Base-by-base conservation (phyloP, 1,140 invertebrate species). In the Drosophila neocordata region DNA sequence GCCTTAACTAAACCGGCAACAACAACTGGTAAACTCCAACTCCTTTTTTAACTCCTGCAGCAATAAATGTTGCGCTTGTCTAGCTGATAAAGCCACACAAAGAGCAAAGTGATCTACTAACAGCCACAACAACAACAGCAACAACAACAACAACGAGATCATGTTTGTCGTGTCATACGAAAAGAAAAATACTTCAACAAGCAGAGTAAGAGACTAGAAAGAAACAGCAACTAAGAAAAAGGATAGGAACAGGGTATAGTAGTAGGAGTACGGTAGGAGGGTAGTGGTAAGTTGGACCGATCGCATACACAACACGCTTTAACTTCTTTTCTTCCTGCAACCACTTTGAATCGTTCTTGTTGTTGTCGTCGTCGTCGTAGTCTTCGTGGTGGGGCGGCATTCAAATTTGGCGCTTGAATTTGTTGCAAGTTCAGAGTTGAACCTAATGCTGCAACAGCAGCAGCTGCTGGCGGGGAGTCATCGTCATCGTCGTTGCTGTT, bases 81-180 rank as follows among this genome's bases (percentile, higher is more conserved):
- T 72, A 75, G 84, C 83, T 88, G 83, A 88, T 88, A 88, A 88
- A 88, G 83, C 83, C 83, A 88, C 83, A 89, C 87, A 89, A 87
- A 87, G 72, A 75, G 85, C 81, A 72, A 75, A 89, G 87, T 90
- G 78, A 89, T 85, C 85, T 89, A 89, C 88, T 89, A 90, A 90
- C 88, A 90, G 83, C 70, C 75, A 79, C 85, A 81, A 69, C 78
- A 87, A 18, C 44, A 60, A 34, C 57, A 63, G 15, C 67, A 64
- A 61, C 73, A 68, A 61, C 71, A 69, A 70, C 80, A 55, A 67
- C 81, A 85, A 85, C 76, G 67, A 87, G 82, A 90, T 84, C 89
- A 91, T 91, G 89, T 89, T 90, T 81, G 84, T 91, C 89, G 89
- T 91, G 89, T 91, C 85, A 90, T 87, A 80, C 89, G 89, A 84